Evolutionary conservation across 2,797 vertebrate genomes (phyloP), one percentile per base, ranked within the genome.

Genomic region (Melanotaenia maccullochi): DNA sequence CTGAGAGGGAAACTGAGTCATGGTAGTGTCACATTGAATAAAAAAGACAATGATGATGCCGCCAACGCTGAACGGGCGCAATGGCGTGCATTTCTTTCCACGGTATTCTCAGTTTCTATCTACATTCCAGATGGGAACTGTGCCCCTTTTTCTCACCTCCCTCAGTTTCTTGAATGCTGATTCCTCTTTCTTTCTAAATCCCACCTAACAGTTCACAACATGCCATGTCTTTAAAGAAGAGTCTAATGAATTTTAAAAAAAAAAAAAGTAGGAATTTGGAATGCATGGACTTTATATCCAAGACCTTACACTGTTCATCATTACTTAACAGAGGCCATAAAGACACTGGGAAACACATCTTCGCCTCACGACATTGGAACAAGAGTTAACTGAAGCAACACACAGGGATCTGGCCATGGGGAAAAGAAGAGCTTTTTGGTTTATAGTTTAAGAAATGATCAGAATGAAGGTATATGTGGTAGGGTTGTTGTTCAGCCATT

Each of bases 301-400:
- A 97, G 97, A 99, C 97, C 97, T 97, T 95, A 96, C 97, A 98
- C 97, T 99, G 97, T 98, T 97, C 95, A 95, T 94, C 86, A 74
- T 91, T 88, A 92, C 85, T 90, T 91, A 94, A 92, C 92, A 82
- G 95, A 97, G 95, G 96, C 96, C 95, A 96, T 96, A 95, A 76
- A 94, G 93, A 96, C 93, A 94, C 91, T 93, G 86, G 86, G 68
- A 85, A 85, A 83, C 76, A 75, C 68, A 86, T 69, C 65, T 79
- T 70, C 59, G 64, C 59, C 60, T 90, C 90, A 82, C 59, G 1
- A 76, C 64, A 61, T 79, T 68, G 68, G 58, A 61, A 80, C 73
- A 72, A 85, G 69, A 73, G 71, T 51, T 83, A 60, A 78, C 49
- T 33, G 74, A 87, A 87, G 85, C 83, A 82, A 87, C 82, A 68